Base-by-base conservation (phyloP, 2,113 vertebrate genomes). In the Orycteropus afer region DNA sequence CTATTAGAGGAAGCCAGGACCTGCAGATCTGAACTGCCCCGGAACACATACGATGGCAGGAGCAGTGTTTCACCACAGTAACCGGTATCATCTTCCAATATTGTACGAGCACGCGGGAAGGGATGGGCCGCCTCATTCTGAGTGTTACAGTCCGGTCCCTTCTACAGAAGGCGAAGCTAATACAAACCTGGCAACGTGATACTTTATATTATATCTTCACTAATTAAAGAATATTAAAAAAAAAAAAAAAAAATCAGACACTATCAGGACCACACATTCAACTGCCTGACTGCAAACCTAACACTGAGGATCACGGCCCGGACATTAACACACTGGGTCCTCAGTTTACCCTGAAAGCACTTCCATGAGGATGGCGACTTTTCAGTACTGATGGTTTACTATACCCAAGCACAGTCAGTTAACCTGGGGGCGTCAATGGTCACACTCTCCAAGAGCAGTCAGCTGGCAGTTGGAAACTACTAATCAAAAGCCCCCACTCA, bases 1-100 rank as follows among this genome's bases (percentile, higher is more conserved):
- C 90, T 47, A 61, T 90, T 53, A 86, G 5, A 80, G 78, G n/a
- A 5, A 53, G 29, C 42, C 0, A 1, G 53, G 71, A 10, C 77
- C 80, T 79, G 47, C 8, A 0, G 15, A 10, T 7, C 10, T 4
- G 27, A 90, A 71, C 57, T 29, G 79, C 74, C 61, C 45, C 61
- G 1, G 6, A 82, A 69, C 0, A 0, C 57, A 20, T n/a, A 45
- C 0, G 14, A 71, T 0, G 18, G 27, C 55, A 53, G 49, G 0
- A 32, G 47, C 34, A 59, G 18, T 5, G 13, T 67, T 53, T 55
- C 4, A n/a, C 59, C 5, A n/a, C 77, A 91, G 37, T 4, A 40
- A 65, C 47, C 15, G 6, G 0, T 2, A 0, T 5, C 2, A 0
- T 27, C 23, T 55, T n/a, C 51, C 15, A 83, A 3, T 17, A 37